Conservation (phyloP, 2,113 vertebrate species). For the Terrapene triunguis region DNA sequence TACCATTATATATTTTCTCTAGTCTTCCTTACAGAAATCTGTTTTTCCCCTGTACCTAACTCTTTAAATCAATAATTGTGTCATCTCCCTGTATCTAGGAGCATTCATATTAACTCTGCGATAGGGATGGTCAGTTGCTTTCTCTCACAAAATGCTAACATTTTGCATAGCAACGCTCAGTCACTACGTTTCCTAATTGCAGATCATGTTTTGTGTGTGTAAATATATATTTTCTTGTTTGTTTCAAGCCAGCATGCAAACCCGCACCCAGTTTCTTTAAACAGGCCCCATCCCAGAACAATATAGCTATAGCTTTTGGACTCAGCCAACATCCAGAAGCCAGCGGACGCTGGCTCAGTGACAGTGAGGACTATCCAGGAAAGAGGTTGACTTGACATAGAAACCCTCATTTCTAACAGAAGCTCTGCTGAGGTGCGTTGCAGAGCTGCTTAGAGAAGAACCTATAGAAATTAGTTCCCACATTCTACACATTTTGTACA, state of each 20-base stretch:
- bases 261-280: background rate
- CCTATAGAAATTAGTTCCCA: background rate
- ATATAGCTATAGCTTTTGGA: background rate
- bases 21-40: background rate
- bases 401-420: background rate
- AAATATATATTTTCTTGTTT: slow-evolving; percentile 12
- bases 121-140: background rate
- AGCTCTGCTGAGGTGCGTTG: background rate
- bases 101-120: background rate
- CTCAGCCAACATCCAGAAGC: background rate
- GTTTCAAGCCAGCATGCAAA: background rate
- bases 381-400: background rate
- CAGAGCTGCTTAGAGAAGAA: background rate
- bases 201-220: background rate
- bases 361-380: background rate
- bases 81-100: background rate
- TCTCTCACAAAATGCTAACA: background rate
- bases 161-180: background rate
- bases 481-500: background rate
- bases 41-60: background rate
- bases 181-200: background rate
- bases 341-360: background rate
- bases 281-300: background rate
- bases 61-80: background rate
- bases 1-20: background rate